Percentiles rank a stretch among this genome's conserved stretches.
Conservation (phyloP, 2,888 invertebrate species). For the Notodonta ziczac region DNA sequence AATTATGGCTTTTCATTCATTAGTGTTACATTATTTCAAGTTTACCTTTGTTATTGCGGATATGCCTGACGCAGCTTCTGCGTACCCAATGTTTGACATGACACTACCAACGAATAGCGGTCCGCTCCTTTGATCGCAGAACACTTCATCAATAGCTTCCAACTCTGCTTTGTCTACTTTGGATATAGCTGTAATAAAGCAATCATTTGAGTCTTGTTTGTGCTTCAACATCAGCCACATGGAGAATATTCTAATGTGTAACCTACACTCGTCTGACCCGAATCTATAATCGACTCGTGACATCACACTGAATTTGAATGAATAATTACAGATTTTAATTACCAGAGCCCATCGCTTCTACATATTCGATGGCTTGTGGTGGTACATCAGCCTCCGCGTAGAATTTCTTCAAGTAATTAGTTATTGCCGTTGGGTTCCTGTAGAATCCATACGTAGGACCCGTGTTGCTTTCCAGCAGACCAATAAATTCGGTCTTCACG, state of each 20-base stretch:
- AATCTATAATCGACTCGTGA: too few species aligned
- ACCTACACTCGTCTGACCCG: too few species aligned
- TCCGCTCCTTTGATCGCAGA: constrained; percentile 78
- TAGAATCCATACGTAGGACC: constrained; percentile 40
- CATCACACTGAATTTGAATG: neutral
- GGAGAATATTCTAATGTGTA: neutral
- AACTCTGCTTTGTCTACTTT: constrained; percentile 87
- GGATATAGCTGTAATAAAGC: constrained; percentile 62
- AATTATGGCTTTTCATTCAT: too few species aligned
- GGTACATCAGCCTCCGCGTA: constrained; percentile 85
- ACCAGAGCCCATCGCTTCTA: constrained; percentile 89
- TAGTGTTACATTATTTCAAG: too few species aligned
- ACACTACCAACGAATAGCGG: constrained; percentile 84
- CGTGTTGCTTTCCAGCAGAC: constrained; percentile 20
- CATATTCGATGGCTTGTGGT: constrained; percentile 83
- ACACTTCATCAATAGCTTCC: constrained; percentile 84
- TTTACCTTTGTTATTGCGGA: constrained; percentile 84
- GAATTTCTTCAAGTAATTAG: constrained; percentile 46
- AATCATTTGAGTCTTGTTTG: neutral
- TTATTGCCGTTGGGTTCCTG: constrained; percentile 35
- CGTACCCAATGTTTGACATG: constrained; percentile 75
- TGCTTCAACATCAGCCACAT: neutral
- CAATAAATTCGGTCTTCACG: constrained; percentile 42
- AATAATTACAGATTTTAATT: constrained; percentile 7
- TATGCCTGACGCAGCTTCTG: constrained; percentile 71